These are phyloP conservation scores for Hydra vulgaris DNA, from an alignment of 30 jellyfish, hydroid and myxozoan genomes.

Conservation along the genomic window DNA sequence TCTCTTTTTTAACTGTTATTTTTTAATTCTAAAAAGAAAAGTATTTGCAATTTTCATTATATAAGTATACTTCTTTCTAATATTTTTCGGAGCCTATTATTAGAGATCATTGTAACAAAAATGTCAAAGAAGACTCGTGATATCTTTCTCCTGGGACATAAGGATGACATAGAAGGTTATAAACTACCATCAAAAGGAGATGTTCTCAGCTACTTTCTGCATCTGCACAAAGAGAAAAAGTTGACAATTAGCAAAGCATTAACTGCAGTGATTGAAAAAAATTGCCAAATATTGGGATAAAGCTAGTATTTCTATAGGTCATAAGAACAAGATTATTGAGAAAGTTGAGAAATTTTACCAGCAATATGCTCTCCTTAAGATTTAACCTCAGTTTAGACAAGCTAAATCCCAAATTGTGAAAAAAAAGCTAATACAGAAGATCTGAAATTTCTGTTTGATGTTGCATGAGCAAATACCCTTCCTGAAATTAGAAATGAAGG, in stretches of 20 bases:
- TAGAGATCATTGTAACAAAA: background rate
- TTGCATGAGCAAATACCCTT: background rate
- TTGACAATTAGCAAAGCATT: background rate
- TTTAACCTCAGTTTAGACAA: background rate
- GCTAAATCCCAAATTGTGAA: background rate
- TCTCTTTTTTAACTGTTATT: too few species aligned
- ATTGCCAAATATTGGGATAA: background rate
- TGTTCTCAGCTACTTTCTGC: background rate
- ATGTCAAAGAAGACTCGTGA: background rate
- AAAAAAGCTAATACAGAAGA: background rate
- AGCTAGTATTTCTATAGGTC: background rate
- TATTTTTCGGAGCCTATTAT: too few species aligned
- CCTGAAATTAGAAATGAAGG: background rate
- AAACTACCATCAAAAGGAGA: background rate
- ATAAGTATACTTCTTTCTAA: too few species aligned
- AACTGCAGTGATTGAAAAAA: background rate
- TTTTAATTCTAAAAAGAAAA: too few species aligned
- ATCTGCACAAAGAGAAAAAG: background rate
- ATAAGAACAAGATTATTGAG: background rate
- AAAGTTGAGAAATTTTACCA: background rate
- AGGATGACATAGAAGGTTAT: background rate
- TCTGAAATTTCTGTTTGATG: background rate
- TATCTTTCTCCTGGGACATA: background rate
- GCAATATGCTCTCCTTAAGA: background rate
- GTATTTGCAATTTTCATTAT: too few species aligned